phyloP scores from a whole-genome alignment of 2,888 invertebrate genomes.

The Apamea crenata region DNA sequence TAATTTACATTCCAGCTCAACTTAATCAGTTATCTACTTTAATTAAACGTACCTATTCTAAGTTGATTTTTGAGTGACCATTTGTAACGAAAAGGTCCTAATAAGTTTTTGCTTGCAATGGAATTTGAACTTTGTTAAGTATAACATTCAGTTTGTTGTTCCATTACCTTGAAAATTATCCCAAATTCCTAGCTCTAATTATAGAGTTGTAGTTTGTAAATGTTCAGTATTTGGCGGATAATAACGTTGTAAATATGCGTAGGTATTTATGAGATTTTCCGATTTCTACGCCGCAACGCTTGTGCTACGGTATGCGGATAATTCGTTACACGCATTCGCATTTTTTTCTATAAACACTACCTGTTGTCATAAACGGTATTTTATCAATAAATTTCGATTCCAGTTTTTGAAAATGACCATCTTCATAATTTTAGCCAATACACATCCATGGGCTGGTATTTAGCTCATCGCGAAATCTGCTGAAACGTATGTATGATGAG shows the following conservation, averaged over 20 bases:
- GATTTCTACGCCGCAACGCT: conserved; percentile 7
- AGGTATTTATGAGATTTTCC: neutral
- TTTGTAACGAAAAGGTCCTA: neutral
- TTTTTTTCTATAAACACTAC: conserved; percentile 7
- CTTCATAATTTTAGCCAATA: neutral
- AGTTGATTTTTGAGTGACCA: neutral
- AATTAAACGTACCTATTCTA: neutral
- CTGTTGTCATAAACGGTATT: neutral
- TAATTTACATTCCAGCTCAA: neutral
- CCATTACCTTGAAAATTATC: neutral
- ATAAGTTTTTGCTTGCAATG: neutral
- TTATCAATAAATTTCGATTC: neutral
- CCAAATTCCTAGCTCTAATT: neutral
- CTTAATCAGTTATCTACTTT: neutral
- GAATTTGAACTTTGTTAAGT: neutral
- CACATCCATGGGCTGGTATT: neutral
- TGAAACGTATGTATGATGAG: neutral
- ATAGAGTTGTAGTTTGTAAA: conserved; percentile 1
- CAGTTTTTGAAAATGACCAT: neutral
- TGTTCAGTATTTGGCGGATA: neutral
- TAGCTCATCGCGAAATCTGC: neutral
- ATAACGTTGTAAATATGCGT: conserved; percentile 1
- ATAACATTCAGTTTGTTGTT: neutral
- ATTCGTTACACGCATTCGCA: conserved; percentile 1
- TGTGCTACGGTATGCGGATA: conserved; percentile 11